Evolutionary conservation across 64 coral and sea anemone species (phyloP).

Genomic region (Montipora sp.): DNA sequence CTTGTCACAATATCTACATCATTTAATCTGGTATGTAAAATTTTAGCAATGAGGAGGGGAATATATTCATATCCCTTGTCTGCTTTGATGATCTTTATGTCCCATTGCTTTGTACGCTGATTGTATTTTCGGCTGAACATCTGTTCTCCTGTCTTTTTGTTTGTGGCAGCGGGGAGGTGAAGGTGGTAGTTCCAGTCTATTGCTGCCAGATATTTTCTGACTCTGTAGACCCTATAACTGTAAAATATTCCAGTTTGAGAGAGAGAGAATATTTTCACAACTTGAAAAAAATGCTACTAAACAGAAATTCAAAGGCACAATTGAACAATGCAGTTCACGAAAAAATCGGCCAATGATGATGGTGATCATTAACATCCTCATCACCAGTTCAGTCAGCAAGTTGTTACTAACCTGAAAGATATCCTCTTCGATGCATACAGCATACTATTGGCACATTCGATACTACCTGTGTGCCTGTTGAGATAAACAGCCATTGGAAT

Average conservation of each 20-base stretch:
- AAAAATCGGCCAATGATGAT: background rate
- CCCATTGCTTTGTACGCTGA: background rate
- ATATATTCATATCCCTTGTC: background rate
- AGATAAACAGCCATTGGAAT: background rate
- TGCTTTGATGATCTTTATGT: background rate
- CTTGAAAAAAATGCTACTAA: background rate
- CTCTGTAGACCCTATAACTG: background rate
- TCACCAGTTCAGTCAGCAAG: background rate
- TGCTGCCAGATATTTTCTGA: background rate
- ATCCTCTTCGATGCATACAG: background rate
- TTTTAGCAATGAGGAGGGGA: background rate
- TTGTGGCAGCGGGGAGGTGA: background rate
- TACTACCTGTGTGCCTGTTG: conserved; percentile 7
- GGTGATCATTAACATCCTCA: background rate
- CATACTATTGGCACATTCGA: background rate
- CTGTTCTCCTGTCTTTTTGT: background rate
- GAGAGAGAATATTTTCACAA: background rate
- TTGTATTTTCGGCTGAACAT: background rate
- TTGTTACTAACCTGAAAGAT: background rate
- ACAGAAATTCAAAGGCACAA: background rate
- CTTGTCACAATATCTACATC: background rate
- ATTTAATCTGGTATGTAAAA: background rate
- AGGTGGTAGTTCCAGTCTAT: background rate
- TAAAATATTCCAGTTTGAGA: background rate
- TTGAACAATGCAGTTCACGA: background rate